Conservation (phyloP, 2,888 invertebrate species). For the Sisyra nigra region DNA sequence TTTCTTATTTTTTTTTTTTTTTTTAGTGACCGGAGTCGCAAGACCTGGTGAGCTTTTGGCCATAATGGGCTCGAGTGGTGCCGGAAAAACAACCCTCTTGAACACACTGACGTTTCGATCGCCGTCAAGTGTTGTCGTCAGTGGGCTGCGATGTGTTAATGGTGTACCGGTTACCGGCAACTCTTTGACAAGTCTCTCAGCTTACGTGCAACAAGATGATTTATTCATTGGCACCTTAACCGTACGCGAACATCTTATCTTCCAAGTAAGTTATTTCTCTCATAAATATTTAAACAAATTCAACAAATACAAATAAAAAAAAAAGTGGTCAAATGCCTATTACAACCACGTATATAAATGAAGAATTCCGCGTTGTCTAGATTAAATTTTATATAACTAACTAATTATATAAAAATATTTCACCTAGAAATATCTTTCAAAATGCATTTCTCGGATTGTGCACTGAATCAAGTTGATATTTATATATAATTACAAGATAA, state of each 20-base stretch:
- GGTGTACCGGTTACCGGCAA: conserved; percentile 58
- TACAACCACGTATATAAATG: too few relatives aligned
- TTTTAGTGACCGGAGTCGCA: conserved; percentile 61
- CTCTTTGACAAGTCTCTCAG: conserved; percentile 59
- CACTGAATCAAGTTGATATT: too few relatives aligned
- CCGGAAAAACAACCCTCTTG: conserved; percentile 87
- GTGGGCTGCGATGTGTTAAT: conserved; percentile 46
- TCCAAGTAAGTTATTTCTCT: conserved; percentile 41
- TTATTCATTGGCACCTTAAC: conserved; percentile 82
- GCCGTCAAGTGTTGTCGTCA: conserved; percentile 47
- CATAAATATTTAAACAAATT: too few relatives aligned
- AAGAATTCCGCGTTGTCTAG: too few relatives aligned
- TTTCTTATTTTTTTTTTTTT: too few relatives aligned
- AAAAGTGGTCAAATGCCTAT: too few relatives aligned
- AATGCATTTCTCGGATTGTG: too few relatives aligned
- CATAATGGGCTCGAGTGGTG: conserved; percentile 80
- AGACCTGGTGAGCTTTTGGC: conserved; percentile 75
- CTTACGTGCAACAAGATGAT: conserved; percentile 90
- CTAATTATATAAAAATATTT: too few relatives aligned
- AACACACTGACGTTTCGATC: conserved; percentile 77
- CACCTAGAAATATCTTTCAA: too few relatives aligned
- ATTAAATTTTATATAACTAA: too few relatives aligned
- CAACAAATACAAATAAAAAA: too few relatives aligned
- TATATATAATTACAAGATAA: too few relatives aligned
- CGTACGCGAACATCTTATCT: conserved; percentile 75